Evolutionary conservation across 1,140 invertebrate species (phyloP), one percentile per base, ranked within the genome.

Genomic region (Zaprionus ghesquierei): DNA sequence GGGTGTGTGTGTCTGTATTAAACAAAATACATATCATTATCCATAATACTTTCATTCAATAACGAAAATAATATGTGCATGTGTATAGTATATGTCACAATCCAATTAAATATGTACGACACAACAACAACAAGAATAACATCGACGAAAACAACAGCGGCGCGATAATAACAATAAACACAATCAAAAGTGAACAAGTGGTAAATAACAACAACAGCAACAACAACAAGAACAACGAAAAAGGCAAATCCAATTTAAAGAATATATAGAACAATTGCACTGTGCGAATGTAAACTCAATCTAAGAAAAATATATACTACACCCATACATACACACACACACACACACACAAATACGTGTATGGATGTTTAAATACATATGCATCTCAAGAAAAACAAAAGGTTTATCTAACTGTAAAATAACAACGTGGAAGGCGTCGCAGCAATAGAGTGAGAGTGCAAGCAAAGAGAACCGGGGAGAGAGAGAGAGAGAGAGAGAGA

Each of bases 361-460:
- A n/a, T 41, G 35, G 15, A 5, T 29, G 27, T 29, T 8, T 9
- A 29, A 29, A 29, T 29, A 29, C 27, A 29, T 29, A 35, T 35
- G 33, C 33, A 4, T 22, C 15, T 18, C 18, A 46, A 44, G 56
- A 65, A 58, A 35, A 55, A 65, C 58, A 53, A 65, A 55, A 71
- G 41, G 38, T 75, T 73, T 68, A 63, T 63, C 70, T 54, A 77
- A 74, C 59, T 77, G 75, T 77, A 77, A 81, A 75, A 70, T 69
- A 82, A 62, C 75, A 75, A 81, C 76, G 82, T 87, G 82, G 70
- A 70, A 65, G 69, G 69, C 71, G 53, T 49, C 38, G 13, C 54
- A 15, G 35, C 22, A 18, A 23, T 8, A 44, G 33, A 54, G 50
- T 29, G 58, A 35, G 22, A 58, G 58, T 35, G 18, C 44, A 5